Conservation (phyloP, 2,888 invertebrate genomes). For the Physocephala rufipes region DNA sequence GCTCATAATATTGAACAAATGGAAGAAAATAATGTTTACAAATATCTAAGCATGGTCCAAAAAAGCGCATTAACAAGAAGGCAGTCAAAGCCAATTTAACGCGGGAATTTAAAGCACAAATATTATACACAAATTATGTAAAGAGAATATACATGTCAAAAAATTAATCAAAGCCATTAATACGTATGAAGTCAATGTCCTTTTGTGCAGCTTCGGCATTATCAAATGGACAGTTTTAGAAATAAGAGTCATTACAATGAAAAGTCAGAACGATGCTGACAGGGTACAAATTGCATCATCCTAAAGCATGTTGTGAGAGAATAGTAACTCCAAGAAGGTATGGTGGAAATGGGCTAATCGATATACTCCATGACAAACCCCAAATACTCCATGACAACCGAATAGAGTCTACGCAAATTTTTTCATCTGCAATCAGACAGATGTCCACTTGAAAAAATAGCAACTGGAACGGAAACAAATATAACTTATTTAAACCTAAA, state of each 20-base stretch:
- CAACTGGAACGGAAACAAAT: conserved; percentile 26
- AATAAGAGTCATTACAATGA: conserved; percentile 34
- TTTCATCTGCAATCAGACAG: conserved; percentile 7
- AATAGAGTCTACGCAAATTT: conserved; percentile 28
- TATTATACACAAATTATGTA: no score
- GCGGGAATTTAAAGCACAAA: conserved; percentile 31
- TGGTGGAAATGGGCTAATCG: conserved; percentile 32
- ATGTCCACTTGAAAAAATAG: conserved; percentile 24
- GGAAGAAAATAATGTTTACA: no score
- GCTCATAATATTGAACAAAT: conserved; percentile 28
- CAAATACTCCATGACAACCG: conserved; percentile 34
- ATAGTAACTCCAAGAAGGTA: conserved; percentile 30
- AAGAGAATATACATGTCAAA: conserved; percentile 29
- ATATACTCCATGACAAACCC: no score
- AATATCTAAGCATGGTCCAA: no score
- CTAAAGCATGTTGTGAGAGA: conserved; percentile 35
- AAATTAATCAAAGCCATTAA: conserved; percentile 33
- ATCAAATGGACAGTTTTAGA: conserved; percentile 34
- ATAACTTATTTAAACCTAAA: conserved; percentile 32
- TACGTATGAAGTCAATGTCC: conserved; percentile 31
- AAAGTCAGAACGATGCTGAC: conserved; percentile 32
- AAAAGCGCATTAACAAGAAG: conserved; percentile 27
- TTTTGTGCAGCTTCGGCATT: conserved; percentile 29
- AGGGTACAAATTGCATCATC: conserved; percentile 31
- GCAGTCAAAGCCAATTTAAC: conserved; percentile 26